A percentile compares a stretch with the other conserved stretches of the same genome.
Evolutionary conservation across 92 coral and sea anemone species (phyloP).

Genomic region (Siderastrea siderea): DNA sequence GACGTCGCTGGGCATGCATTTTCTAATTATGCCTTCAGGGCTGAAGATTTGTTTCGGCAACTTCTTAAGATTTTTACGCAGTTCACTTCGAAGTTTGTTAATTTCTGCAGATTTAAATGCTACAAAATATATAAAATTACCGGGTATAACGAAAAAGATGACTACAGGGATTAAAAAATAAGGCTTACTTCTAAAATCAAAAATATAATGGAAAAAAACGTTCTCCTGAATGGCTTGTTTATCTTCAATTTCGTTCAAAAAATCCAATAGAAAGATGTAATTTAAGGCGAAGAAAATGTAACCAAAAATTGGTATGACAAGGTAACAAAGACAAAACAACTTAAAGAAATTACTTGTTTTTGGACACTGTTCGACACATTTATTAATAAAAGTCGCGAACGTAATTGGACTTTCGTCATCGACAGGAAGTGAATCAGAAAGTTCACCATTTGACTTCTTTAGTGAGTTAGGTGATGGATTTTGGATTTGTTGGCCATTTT

Average conservation of each 20-base stretch:
- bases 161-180: slow-evolving; percentile 4
- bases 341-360: not conserved
- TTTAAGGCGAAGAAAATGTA: not conserved
- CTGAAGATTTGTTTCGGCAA: not conserved
- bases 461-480: not conserved
- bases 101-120: not conserved
- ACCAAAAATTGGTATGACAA: not conserved
- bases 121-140: not conserved
- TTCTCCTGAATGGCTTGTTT: slow-evolving; percentile 10
- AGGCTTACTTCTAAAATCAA: not conserved
- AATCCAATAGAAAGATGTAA: not conserved
- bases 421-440: not conserved
- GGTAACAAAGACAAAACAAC: not conserved
- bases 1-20: not conserved
- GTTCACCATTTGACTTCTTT: not conserved
- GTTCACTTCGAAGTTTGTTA: not conserved
- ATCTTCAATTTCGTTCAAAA: not conserved
- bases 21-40: not conserved
- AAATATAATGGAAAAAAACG: not conserved
- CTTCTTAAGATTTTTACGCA: not conserved
- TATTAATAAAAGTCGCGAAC: not conserved
- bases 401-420: slow-evolving; percentile 2
- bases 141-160: slow-evolving; percentile 6
- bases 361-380: not conserved
- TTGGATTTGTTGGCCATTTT: not conserved